Base-by-base conservation (phyloP, 2,888 invertebrate species). In the Herminia tarsipennalis region DNA sequence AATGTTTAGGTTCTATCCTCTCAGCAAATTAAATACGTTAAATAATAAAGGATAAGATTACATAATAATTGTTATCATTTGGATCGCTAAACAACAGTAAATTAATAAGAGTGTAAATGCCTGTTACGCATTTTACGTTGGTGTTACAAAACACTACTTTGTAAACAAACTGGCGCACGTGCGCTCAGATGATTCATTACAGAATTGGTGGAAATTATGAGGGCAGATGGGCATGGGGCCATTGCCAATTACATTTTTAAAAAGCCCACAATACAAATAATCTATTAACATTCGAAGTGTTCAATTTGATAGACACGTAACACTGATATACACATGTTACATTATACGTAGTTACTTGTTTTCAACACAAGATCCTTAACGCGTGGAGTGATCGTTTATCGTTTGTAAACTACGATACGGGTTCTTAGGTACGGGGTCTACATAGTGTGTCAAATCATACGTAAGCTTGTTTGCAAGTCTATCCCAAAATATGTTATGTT, bases 161-260 rank as follows among this genome's bases (percentile, higher is more conserved):
- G 84, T 88, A 88, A 88, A 88, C 86, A 88, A 80, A 78, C 73
- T 54, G 46, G 73, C 79, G 81, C 85, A 85, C 82, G 87, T 81
- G 83, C 77, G 75, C 70, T 56, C 59, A 50, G 71, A 67, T 79
- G 78, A 78, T 63, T 80, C 78, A 79, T 72, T 70, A 72, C 69
- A 53, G 68, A 59, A 66, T 68, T 56, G 67, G 70, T 53, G 65
- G 70, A 66, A 75, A 73, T 74, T 72, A 74, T 73, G 64, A 72
- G 59, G 62, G 73, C 73, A 72, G 56, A 70, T 67, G 63, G 66
- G 69, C 62, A 61, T 59, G 68, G 62, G 59, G 63, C 55, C 56
- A 61, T 57, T 69, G 57, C 64, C 57, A 66, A 64, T 61, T 61
- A 48, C 21, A 38, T 27, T 21, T 37, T n/a, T 2, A 12, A 5